Percentiles rank a stretch among this genome's conserved stretches.
phyloP scores from a whole-genome alignment of 2,113 vertebrate species.

The Oenanthe oenanthe region DNA sequence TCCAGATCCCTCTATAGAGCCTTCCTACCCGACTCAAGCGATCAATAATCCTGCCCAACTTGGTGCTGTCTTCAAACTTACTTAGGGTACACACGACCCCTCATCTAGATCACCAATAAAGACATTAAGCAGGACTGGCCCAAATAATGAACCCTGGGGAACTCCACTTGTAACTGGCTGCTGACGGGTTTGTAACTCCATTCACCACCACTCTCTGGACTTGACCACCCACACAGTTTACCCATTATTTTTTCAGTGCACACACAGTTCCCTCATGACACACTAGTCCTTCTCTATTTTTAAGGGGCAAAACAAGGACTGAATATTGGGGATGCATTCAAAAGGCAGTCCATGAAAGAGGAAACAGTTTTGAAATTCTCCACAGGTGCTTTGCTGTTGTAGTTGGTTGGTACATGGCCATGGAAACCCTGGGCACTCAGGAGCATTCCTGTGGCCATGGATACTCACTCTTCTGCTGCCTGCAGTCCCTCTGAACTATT shows the following conservation, averaged over 20 bases:
- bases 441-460: background rate
- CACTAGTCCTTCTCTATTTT: background rate
- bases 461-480: background rate
- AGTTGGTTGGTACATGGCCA: background rate
- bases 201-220: background rate
- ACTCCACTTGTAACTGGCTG: background rate
- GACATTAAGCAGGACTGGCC: background rate
- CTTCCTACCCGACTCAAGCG: background rate
- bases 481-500: background rate
- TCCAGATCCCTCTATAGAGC: background rate
- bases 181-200: background rate
- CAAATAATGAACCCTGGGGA: background rate
- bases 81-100: fast-evolving
- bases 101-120: background rate
- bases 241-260: background rate
- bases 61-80: background rate
- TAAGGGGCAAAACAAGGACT: background rate
- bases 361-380: background rate
- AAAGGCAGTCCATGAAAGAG: background rate
- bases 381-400: background rate
- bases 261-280: background rate
- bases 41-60: background rate
- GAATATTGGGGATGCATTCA: background rate
- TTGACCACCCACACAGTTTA: background rate
- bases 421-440: background rate